Percentiles rank a stretch among this genome's conserved stretches.
Conservation (phyloP, 2,113 vertebrate genomes). For the Brienomyrus longianalis region DNA sequence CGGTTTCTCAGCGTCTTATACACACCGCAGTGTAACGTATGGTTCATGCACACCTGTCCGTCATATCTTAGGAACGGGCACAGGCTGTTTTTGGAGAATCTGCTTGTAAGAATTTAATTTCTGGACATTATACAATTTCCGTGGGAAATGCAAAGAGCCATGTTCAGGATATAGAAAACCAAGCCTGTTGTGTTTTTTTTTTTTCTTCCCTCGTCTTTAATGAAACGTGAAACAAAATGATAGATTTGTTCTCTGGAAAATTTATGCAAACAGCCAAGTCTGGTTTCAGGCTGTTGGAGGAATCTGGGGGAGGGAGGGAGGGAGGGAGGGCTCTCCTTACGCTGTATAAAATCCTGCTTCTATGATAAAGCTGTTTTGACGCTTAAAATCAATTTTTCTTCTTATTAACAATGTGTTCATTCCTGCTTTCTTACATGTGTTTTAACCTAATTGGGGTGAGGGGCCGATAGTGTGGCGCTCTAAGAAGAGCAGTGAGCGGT, state of each 20-base stretch:
- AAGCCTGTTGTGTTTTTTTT: neutral
- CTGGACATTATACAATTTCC: neutral
- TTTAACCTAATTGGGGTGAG: slow-evolving; percentile 14
- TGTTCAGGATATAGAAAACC: neutral
- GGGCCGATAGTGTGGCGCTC: neutral
- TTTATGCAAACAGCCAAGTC: neutral
- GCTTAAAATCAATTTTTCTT: slow-evolving; percentile 10
- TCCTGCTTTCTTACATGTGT: neutral
- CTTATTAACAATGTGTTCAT: neutral
- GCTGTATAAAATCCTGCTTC: neutral
- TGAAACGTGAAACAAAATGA: neutral
- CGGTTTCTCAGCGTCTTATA: neutral
- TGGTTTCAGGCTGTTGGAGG: neutral
- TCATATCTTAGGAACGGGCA: neutral
- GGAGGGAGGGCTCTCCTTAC: neutral
- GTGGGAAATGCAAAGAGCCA: neutral
- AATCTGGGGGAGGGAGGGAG: neutral
- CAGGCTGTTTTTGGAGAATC: neutral
- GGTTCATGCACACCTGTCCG: neutral
- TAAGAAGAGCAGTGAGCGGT: neutral
- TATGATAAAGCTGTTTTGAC: slow-evolving; percentile 14
- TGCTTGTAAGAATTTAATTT: neutral
- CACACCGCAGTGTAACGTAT: neutral
- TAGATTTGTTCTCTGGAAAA: neutral
- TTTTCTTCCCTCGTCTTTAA: neutral